Evolutionary conservation across 2,888 invertebrate species (phyloP).

Genomic region (Alloscopus bannaensis): DNA sequence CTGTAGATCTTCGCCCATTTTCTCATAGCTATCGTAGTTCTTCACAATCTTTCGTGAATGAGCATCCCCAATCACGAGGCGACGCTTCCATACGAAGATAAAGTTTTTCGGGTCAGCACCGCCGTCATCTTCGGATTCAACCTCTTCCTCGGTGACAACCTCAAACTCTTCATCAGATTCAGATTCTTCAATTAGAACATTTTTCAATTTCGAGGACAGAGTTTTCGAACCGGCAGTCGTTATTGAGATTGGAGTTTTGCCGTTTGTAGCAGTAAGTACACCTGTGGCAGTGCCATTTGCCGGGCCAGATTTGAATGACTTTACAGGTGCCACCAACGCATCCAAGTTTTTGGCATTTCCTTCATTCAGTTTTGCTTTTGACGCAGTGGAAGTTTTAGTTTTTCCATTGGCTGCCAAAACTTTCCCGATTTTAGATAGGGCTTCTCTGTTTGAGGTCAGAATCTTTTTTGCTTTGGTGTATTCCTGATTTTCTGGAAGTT

Average conservation of each 20-base stretch:
- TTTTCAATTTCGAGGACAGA: slow-evolving; percentile 14
- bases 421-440: slow-evolving; percentile 26
- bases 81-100: slow-evolving; percentile 47
- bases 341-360: background rate
- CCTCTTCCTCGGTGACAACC: slow-evolving; percentile 9
- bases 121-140: background rate
- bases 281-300: background rate
- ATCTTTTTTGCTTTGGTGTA: slow-evolving; percentile 2
- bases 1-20: slow-evolving; percentile 43
- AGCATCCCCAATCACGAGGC: slow-evolving; percentile 44
- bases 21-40: slow-evolving; percentile 41
- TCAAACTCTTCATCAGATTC: slow-evolving; percentile 21
- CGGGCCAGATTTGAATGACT: background rate
- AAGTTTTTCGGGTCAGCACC: slow-evolving; percentile 46
- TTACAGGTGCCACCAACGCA: background rate
- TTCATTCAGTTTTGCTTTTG: background rate
- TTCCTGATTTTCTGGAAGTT: slow-evolving; percentile 29
- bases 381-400: background rate
- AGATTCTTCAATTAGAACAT: background rate
- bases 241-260: background rate
- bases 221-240: background rate
- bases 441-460: slow-evolving; percentile 13
- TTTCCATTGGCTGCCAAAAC: slow-evolving; percentile 27
- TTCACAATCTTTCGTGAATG: slow-evolving; percentile 42
- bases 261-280: background rate